Base-by-base conservation (phyloP, 2,888 invertebrate genomes). In the Embidobia sp. region DNA sequence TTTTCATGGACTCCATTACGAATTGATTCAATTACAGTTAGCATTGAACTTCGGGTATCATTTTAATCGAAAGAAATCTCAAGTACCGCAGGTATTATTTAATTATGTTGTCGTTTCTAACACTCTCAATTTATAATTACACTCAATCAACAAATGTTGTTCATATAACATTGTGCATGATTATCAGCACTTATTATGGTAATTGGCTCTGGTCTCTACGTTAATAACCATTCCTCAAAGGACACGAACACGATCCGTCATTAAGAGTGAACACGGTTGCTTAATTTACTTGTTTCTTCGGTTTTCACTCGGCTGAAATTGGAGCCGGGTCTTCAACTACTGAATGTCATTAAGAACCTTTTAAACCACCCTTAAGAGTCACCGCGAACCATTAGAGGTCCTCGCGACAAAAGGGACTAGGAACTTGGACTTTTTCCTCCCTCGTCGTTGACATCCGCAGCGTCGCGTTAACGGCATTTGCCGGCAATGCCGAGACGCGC, bases 241-340 rank as follows among this genome's bases (percentile, higher is more conserved):
- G 44, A 42, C 53, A 66, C 13, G 55, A 67, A 67, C 46, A 49
- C 55, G 67, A 67, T 53, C 75, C 49, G 64, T 78, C 72, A 73
- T 61, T 69, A 76, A 51, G 44, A 51, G 33, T 26, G 64, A 73
- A 59, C 63, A 53, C 61, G 51, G 61, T 29, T 55, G 63, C 61
- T 63, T 88, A 89, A 89, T 88, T 88, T 87, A 88, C 88, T 88
- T 88, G 88, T 88, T 89, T 89, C 88, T 88, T 88, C 87, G 85
- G 88, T 88, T 89, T 88, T 87, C 87, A 87, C 87, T 86, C 67
- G 82, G 85, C 83, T 85, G 85, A 86, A 86, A 86, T 86, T 85
- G 84, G 83, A 86, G 81, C 83, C 82, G 79, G 79, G 80, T 78
- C 48, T 69, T 63, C 72, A 80, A 79, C 82, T 81, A 75, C 80